Evolutionary conservation across 2,888 invertebrate genomes (phyloP).

Genomic region (Cosmia pyralina): DNA sequence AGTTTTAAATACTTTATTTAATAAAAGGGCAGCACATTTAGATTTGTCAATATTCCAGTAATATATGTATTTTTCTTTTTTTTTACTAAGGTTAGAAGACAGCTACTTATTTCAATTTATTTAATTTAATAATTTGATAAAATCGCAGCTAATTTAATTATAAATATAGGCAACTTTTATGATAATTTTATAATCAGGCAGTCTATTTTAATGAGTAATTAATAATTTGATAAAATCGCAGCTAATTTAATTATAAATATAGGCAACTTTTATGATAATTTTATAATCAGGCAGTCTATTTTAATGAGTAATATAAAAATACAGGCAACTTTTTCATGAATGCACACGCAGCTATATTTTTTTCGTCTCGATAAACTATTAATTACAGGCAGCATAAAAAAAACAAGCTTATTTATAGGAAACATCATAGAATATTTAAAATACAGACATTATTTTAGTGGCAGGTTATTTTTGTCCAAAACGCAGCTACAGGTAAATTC

Average conservation of each 20-base stretch:
- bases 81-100: background rate
- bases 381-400: constrained; percentile 18
- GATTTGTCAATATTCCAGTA: background rate
- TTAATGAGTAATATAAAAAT: background rate
- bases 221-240: background rate
- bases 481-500: constrained; percentile 23
- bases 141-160: background rate
- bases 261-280: constrained; percentile 8
- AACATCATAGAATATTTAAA: background rate
- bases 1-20: background rate
- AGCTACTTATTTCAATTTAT: background rate
- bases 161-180: constrained; percentile 8
- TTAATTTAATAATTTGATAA: background rate
- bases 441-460: background rate
- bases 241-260: background rate
- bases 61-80: background rate
- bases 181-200: too few relatives aligned
- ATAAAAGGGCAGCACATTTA: background rate
- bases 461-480: constrained; percentile 33
- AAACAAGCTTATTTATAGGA: background rate
- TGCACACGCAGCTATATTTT: background rate
- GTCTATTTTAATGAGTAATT: too few relatives aligned
- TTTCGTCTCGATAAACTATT: background rate
- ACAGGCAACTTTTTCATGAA: constrained; percentile 12
- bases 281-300: too few relatives aligned